phyloP scores from a whole-genome alignment of 2,113 vertebrate species.

The Myiozetetes cayanensis region DNA sequence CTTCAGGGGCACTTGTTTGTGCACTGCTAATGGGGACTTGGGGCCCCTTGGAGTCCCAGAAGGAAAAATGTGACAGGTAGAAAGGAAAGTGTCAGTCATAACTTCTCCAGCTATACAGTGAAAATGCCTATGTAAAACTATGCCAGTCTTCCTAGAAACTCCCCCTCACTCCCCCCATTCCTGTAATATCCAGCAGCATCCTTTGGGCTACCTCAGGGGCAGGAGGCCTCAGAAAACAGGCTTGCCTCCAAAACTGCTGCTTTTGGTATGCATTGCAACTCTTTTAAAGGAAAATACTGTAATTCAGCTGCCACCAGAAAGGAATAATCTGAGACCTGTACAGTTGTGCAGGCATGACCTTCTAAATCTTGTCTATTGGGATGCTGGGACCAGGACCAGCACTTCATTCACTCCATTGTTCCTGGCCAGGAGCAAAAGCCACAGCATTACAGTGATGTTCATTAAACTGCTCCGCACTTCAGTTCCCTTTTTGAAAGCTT shows the following conservation, averaged over 20 bases:
- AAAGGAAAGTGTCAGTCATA: neutral
- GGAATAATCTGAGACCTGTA: neutral
- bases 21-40: neutral
- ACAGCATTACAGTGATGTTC: neutral
- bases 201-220: fast-evolving
- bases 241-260: neutral
- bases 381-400: neutral
- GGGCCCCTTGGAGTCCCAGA: neutral
- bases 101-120: neutral
- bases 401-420: neutral
- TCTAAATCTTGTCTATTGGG: neutral
- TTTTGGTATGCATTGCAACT: neutral
- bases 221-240: neutral
- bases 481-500: neutral
- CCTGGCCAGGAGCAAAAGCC: neutral
- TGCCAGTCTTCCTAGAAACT: neutral
- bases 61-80: neutral
- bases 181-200: neutral
- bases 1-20: neutral
- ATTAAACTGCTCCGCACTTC: neutral
- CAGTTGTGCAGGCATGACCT: neutral
- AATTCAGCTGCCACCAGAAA: neutral
- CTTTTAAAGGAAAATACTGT: neutral
- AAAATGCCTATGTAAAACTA: neutral
- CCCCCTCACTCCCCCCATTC: fast-evolving